Conservation (phyloP, 2,888 invertebrate species). For the Sesia apiformis region DNA sequence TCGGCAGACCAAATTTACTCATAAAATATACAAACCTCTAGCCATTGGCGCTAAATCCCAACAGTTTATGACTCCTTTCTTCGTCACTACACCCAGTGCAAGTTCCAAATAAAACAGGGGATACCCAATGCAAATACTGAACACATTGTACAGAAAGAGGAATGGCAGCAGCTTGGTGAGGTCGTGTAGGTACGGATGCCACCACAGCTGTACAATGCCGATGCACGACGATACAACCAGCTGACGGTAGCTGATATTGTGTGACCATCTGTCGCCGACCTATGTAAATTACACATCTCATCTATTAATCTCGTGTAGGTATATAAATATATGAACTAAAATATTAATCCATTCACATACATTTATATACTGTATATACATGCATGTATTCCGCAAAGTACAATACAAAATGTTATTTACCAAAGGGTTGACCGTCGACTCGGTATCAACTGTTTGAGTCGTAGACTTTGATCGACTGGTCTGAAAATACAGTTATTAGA, state of each 20-base stretch:
- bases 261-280: slow-evolving; percentile 55
- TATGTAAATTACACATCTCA: slow-evolving; percentile 11
- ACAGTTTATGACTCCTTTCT: slow-evolving; percentile 51
- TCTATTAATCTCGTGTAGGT: too few species aligned
- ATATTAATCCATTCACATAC: too few species aligned
- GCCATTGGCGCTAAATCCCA: slow-evolving; percentile 61
- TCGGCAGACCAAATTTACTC: too few species aligned
- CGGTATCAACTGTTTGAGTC: slow-evolving; percentile 27
- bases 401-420: slow-evolving; percentile 1
- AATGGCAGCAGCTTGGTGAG: slow-evolving; percentile 45
- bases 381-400: too few species aligned
- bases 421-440: slow-evolving; percentile 34
- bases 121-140: slow-evolving; percentile 51
- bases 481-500: slow-evolving; percentile 15
- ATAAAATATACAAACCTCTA: slow-evolving; percentile 32
- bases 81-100: slow-evolving; percentile 53
- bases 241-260: slow-evolving; percentile 59
- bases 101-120: slow-evolving; percentile 59
- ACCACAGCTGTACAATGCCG: slow-evolving; percentile 56
- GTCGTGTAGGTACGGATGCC: slow-evolving; percentile 59
- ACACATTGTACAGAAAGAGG: slow-evolving; percentile 52
- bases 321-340: too few species aligned
- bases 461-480: slow-evolving; percentile 40
- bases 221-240: slow-evolving; percentile 53
- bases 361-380: too few species aligned